phyloP scores from a whole-genome alignment of 1,140 invertebrate species.

The Lepidotrigona ventralis region DNA sequence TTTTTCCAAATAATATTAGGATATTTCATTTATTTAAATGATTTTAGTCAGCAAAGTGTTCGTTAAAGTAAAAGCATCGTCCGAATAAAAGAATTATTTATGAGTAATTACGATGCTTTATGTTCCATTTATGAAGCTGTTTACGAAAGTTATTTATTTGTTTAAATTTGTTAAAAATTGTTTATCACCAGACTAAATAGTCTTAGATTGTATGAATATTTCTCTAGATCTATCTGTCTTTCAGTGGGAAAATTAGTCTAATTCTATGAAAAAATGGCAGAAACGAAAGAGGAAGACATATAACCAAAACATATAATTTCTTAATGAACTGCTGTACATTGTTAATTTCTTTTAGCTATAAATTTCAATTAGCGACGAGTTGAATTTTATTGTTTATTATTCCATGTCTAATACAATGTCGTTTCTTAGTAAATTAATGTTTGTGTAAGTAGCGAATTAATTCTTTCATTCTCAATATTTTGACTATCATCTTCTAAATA shows the following conservation, averaged over 20 bases:
- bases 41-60: background rate
- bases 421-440: background rate
- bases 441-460: background rate
- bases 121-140: background rate
- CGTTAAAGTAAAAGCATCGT: background rate
- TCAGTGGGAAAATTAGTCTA: background rate
- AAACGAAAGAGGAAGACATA: background rate
- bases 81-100: background rate
- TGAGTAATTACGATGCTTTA: background rate
- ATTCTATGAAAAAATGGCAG: fast-evolving
- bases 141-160: background rate
- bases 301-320: background rate
- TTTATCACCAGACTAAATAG: background rate
- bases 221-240: background rate
- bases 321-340: background rate
- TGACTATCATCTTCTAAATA: background rate
- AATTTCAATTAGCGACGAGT: background rate
- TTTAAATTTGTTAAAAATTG: no score
- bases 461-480: background rate
- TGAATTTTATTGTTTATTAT: background rate
- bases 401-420: background rate
- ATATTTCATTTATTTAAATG: background rate
- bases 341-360: background rate
- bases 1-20: background rate
- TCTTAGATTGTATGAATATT: background rate